A percentile compares a stretch with the other conserved stretches of the same genome.
Evolutionary conservation across 2,797 vertebrate species (phyloP).

Genomic region (Thunnus albacares): DNA sequence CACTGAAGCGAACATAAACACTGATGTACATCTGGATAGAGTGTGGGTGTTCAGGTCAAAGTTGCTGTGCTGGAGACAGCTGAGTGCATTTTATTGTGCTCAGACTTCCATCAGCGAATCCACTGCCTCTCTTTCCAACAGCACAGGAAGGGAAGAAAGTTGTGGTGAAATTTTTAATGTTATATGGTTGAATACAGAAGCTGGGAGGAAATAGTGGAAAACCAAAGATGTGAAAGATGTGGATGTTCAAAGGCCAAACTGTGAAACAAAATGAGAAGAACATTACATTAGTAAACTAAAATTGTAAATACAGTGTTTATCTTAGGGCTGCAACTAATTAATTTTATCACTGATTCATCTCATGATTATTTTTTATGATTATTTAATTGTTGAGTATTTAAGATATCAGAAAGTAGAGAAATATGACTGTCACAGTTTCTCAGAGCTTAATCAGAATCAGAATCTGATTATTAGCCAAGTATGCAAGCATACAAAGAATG

Average conservation of each 20-base stretch:
- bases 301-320: neutral
- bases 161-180: constrained; percentile 52
- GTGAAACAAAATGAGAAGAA: constrained; percentile 33
- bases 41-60: constrained; percentile 80
- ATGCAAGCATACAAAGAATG: no score
- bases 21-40: constrained; percentile 80
- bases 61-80: constrained; percentile 70
- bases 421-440: neutral
- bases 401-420: neutral
- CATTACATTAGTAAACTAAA: neutral
- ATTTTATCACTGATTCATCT: neutral
- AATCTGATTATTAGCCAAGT: no score
- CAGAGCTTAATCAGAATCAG: neutral
- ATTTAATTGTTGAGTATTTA: neutral
- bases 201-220: constrained; percentile 55
- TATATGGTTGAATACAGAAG: constrained; percentile 47
- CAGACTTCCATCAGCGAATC: constrained; percentile 65
- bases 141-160: constrained; percentile 35
- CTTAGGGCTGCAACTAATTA: neutral
- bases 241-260: constrained; percentile 47
- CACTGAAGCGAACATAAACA: constrained; percentile 78
- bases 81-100: constrained; percentile 73
- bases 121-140: constrained; percentile 6
- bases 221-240: constrained; percentile 29
- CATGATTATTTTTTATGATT: neutral